Percentiles rank a stretch among this genome's conserved stretches.
These are phyloP conservation scores for Apodemus speciosus DNA, from an alignment of 2,113 vertebrate genomes.

Conservation along the genomic window DNA sequence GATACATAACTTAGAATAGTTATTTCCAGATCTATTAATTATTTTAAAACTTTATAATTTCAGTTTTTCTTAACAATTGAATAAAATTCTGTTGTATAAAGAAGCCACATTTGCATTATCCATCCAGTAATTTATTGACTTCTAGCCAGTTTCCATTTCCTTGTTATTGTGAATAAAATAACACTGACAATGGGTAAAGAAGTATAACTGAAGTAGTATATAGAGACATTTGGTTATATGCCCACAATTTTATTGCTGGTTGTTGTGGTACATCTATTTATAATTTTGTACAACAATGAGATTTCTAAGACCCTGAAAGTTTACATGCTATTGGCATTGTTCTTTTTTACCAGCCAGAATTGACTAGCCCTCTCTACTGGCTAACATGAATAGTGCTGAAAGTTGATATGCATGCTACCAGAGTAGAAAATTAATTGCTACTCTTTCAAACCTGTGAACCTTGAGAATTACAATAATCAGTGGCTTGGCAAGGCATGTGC, in stretches of 20 bases:
- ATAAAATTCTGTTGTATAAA: neutral
- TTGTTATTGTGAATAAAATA: neutral
- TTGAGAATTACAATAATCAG: too few species aligned
- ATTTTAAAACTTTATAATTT: neutral
- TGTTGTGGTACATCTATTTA: neutral
- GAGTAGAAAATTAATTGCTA: neutral
- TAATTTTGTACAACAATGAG: neutral
- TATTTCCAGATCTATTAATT: neutral
- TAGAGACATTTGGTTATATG: too few species aligned
- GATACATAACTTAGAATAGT: neutral
- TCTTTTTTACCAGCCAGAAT: neutral
- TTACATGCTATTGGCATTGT: neutral
- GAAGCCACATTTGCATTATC: neutral
- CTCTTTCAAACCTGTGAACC: neutral
- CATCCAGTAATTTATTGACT: neutral
- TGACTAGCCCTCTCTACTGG: neutral
- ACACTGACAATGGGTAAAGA: neutral
- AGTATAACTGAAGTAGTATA: neutral
- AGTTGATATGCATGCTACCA: neutral
- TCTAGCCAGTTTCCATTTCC: neutral
- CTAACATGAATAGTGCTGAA: neutral
- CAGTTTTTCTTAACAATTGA: neutral
- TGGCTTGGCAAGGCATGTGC: too few species aligned
- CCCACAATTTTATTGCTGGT: neutral
- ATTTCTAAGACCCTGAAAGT: neutral